Percentiles rank a stretch among this genome's conserved stretches.
Evolutionary conservation across 2,888 invertebrate species (phyloP).

Genomic region (Cataglyphis rosenhaueri): DNA sequence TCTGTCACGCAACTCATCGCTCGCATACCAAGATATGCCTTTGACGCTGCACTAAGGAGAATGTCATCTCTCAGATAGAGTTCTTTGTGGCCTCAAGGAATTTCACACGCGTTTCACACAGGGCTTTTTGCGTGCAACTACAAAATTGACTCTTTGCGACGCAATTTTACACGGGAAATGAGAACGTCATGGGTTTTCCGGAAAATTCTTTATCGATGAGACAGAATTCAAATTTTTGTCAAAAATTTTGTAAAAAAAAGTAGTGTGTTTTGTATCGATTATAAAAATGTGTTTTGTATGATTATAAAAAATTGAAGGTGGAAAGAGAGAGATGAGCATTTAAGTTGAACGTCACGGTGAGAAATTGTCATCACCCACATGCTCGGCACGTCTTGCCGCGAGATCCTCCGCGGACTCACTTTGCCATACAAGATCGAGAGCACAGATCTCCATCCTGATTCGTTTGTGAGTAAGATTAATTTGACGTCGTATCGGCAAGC

Average conservation of each 20-base stretch:
- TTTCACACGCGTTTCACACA: not conserved
- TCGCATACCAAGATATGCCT: slow-evolving; percentile 3
- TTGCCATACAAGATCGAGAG: not conserved
- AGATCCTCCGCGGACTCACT: not conserved
- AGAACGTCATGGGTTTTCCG: not conserved
- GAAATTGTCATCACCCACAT: slow-evolving; percentile 66
- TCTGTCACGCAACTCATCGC: slow-evolving; percentile 3
- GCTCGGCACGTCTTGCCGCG: slow-evolving; percentile 57
- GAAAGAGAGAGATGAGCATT: not conserved
- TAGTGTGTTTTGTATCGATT: not conserved
- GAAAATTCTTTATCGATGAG: not conserved
- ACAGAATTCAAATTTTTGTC: not conserved
- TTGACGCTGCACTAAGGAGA: not conserved
- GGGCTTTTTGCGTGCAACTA: not conserved
- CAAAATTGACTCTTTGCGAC: not conserved
- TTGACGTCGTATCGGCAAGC: not conserved
- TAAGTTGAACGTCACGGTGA: slow-evolving; percentile 46
- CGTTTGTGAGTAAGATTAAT: slow-evolving; percentile 15
- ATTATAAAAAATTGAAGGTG: not conserved
- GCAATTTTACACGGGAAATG: not conserved
- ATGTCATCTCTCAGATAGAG: not conserved
- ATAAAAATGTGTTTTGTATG: not conserved
- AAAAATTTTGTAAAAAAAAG: not conserved
- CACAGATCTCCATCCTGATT: slow-evolving; percentile 2
- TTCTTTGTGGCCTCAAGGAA: not conserved